Conservation (phyloP, 2,113 vertebrate genomes). For the Condylura cristata region DNA sequence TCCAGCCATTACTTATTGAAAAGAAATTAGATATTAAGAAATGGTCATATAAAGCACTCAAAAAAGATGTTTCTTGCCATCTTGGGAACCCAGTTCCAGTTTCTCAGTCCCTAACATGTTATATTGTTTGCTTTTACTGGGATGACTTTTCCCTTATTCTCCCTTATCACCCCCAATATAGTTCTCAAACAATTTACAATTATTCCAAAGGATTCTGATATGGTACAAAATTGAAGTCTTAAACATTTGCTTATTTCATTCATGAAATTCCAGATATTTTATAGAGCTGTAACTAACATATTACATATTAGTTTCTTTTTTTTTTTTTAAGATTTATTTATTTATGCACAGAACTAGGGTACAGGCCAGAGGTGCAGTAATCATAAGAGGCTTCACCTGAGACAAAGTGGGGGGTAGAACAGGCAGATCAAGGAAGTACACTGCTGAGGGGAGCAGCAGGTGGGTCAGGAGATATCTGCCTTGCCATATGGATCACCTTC, state of each 20-base stretch:
- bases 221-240: not conserved
- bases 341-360: too few relatives aligned
- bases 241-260: not conserved
- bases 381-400: too few relatives aligned
- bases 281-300: not conserved
- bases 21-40: not conserved
- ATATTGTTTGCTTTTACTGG: not conserved
- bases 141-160: not conserved
- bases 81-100: not conserved
- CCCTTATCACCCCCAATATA: too few relatives aligned
- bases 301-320: not conserved
- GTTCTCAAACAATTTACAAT: not conserved
- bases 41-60: not conserved
- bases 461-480: too few relatives aligned
- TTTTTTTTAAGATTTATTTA: too few relatives aligned
- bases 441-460: too few relatives aligned
- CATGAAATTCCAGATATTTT: not conserved
- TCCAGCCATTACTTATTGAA: not conserved
- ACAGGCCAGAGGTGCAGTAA: too few relatives aligned
- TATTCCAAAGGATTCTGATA: not conserved
- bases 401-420: too few relatives aligned
- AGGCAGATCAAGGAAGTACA: too few relatives aligned
- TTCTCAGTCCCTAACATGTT: not conserved
- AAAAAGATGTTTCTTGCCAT: not conserved
- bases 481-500: too few relatives aligned